Base-by-base conservation (phyloP, 1,140 invertebrate species). In the Neodiprion virginianus region DNA sequence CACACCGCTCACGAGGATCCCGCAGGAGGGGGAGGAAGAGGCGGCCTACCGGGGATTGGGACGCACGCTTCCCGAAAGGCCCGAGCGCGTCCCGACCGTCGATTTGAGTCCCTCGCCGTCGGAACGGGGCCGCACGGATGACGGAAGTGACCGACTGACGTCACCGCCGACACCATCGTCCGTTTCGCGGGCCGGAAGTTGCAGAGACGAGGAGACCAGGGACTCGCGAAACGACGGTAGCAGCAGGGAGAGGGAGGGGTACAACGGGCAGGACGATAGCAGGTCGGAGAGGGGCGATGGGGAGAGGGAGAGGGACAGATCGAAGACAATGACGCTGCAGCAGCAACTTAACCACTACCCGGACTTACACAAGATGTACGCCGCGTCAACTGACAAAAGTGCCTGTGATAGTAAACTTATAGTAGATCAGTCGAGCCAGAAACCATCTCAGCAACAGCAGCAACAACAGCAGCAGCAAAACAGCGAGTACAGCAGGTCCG, bases 341-440 rank as follows among this genome's bases (percentile, higher is more conserved):
- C 82, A 81, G 77, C 82, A 79, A 80, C 75, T 84, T 75, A 88
- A 88, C 77, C 84, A 88, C 78, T 88, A 87, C 82, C 83, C 87
- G 81, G 86, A 88, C 78, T 81, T 87, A 84, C 85, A 88, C 80
- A 88, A 86, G 76, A 81, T 86, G 79, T 88, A 88, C 82, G 81
- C 87, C 85, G 86, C 85, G 82, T 86, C 87, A 87, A 88, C 84
- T 87, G 87, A 89, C 80, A 89, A 89, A 88, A 89, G 88, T 89
- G 88, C 88, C 88, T 89, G 88, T 89, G 88, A 89, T 89, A 89
- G 86, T 88, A 89, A 88, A 84, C 87, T 88, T 89, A 86, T 87
- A 88, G 84, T 89, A 86, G 87, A 88, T 85, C 87, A 88, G 87
- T 87, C 87, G 84, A 88, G 86, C 85, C 87, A 88, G 86, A 88